Base-by-base conservation (phyloP, 2,797 vertebrate species). In the Novumbra hubbsi region DNA sequence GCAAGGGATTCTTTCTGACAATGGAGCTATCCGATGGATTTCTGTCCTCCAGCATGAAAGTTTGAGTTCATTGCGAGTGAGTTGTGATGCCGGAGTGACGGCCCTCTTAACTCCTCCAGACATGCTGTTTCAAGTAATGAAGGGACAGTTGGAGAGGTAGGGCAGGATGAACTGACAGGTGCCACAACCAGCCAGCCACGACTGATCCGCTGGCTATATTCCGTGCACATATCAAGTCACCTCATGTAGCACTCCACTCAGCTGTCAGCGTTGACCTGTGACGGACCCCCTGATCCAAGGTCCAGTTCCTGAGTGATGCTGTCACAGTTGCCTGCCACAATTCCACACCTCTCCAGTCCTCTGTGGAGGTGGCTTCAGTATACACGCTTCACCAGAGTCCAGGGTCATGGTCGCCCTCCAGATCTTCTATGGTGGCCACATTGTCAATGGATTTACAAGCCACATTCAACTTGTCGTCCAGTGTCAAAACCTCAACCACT, bases 111-210 rank as follows among this genome's bases (percentile, higher is more conserved):
- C 73, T 21, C 55, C 55, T n/a, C 55, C 27, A 14, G 79, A 83
- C 68, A 38, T 63, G 65, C 45, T 62, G 77, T 52, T 81, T 76
- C 38, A 81, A 71, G 70, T 62, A 38, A 74, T 78, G 70, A 66
- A 57, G 70, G 19, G 68, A 66, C 50, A 19, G 71, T 32, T 12
- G 38, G 73, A 67, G 70, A 72, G 68, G 24, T 45, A 32, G 38
- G 24, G 28, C 28, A 24, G 72, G 68, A 50, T 57, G 28, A 75
- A 76, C 28, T 77, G 79, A 76, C 75, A 79, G 77, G 73, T 77
- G 75, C 66, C 73, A 71, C 62, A 72, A 75, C 68, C 69, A n/a
- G 68, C 62, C 63, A 21, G 68, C 73, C 52, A 38, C 57, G 34
- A 72, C 73, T 75, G 49, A 67, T 67, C 27, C 55, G 5, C 52